Evolutionary conservation across 2,888 invertebrate species (phyloP).

Genomic region (Erebia palarica): DNA sequence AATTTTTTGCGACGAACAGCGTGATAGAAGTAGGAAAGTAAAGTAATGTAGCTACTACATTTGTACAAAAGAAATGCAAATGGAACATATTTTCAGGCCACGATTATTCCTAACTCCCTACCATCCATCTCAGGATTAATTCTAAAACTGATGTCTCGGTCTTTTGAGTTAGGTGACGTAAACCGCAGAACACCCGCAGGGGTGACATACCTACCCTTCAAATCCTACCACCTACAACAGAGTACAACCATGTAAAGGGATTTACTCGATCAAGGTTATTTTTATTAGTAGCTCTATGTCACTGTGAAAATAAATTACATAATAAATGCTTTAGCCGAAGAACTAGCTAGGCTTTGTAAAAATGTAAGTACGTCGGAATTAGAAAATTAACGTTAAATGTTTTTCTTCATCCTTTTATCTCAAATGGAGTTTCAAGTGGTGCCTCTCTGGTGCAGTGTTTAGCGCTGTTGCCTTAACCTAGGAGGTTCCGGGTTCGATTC

Average conservation of each 20-base stretch:
- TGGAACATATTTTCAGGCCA: not conserved
- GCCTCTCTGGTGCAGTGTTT: too few species aligned
- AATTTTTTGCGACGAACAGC: not conserved
- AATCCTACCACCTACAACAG: not conserved
- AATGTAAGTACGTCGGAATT: too few species aligned
- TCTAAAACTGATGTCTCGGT: not conserved
- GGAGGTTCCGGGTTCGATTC: too few species aligned
- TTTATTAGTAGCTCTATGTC: too few species aligned
- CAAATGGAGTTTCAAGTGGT: too few species aligned
- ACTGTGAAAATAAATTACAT: too few species aligned
- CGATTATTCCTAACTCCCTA: not conserved
- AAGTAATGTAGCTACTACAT: not conserved
- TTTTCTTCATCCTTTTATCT: too few species aligned
- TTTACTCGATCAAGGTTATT: not conserved
- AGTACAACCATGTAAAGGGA: not conserved
- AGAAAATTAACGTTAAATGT: too few species aligned
- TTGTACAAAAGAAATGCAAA: too few species aligned
- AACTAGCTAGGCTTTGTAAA: too few species aligned
- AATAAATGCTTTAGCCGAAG: too few species aligned
- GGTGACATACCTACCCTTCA: not conserved
- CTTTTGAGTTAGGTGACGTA: not conserved
- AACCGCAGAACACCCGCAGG: not conserved
- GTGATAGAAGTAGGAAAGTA: not conserved
- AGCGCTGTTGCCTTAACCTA: too few species aligned
- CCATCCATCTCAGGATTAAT: slow-evolving; percentile 11